Conservation (phyloP, 2,888 invertebrate species). For the Eupithecia insigniata region DNA sequence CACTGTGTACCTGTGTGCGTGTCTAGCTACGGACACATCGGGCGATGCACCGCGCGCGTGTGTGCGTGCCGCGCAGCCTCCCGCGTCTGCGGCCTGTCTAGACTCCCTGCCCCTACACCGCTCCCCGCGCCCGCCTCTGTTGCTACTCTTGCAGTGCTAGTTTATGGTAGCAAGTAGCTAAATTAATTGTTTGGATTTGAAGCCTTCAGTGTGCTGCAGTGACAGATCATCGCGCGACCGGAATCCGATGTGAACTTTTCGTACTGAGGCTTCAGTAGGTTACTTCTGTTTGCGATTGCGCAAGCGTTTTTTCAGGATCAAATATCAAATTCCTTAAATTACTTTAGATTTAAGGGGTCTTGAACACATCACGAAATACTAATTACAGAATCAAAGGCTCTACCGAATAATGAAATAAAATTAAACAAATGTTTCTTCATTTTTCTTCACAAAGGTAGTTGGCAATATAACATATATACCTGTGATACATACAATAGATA, state of each 20-base stretch:
- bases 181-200: constrained; percentile 3
- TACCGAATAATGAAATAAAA: too few relatives aligned
- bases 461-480: too few relatives aligned
- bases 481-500: too few relatives aligned
- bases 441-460: too few relatives aligned
- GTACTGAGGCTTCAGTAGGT: background rate
- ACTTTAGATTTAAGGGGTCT: too few relatives aligned
- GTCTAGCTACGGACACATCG: constrained; percentile 54
- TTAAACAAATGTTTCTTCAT: too few relatives aligned
- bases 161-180: background rate
- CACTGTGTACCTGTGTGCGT: constrained; percentile 47
- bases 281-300: background rate
- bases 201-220: background rate
- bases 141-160: constrained; percentile 49
- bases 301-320: background rate
- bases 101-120: constrained; percentile 65
- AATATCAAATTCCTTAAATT: too few relatives aligned
- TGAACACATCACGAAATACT: too few relatives aligned
- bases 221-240: background rate
- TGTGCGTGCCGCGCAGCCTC: constrained; percentile 80
- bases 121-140: constrained; percentile 49
- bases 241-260: background rate
- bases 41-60: constrained; percentile 63
- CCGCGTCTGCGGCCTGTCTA: constrained; percentile 83
- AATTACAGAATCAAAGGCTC: too few relatives aligned